Percentiles rank a stretch among this genome's conserved stretches.
Conservation (phyloP, 2,797 vertebrate genomes). For the Gallinago nigripennis region DNA sequence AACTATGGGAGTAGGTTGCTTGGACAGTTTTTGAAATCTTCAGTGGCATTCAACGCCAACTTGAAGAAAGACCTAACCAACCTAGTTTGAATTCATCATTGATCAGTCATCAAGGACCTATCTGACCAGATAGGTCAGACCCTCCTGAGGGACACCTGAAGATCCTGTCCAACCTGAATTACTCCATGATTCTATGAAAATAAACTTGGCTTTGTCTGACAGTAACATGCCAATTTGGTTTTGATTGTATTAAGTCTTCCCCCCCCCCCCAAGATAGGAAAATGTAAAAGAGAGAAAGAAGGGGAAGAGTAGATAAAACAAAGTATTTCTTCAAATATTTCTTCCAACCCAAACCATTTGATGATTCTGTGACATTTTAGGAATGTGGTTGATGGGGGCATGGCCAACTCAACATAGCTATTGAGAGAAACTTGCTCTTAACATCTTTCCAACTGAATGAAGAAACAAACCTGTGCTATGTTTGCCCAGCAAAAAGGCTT, state of each 20-base stretch:
- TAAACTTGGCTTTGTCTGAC: background rate
- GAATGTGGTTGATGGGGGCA: background rate
- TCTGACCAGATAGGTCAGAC: background rate
- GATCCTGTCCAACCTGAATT: background rate
- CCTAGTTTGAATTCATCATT: background rate
- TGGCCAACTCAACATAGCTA: background rate
- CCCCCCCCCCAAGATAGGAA: background rate
- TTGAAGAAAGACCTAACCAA: background rate
- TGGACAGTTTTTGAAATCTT: background rate
- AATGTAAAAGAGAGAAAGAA: background rate
- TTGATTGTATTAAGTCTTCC: background rate
- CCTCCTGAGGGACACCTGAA: background rate
- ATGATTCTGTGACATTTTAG: background rate
- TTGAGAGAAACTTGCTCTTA: background rate
- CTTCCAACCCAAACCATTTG: background rate
- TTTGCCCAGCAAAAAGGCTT: background rate
- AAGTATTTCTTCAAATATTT: background rate
- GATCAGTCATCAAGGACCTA: background rate
- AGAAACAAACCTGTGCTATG: background rate
- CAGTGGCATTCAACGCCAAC: background rate
- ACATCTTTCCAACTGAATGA: rapidly evolving
- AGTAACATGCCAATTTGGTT: background rate
- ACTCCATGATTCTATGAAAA: background rate
- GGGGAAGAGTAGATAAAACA: background rate
- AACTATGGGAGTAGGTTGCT: background rate